phyloP scores from a whole-genome alignment of 1,140 invertebrate genomes.

The Liolophura sinensis region DNA sequence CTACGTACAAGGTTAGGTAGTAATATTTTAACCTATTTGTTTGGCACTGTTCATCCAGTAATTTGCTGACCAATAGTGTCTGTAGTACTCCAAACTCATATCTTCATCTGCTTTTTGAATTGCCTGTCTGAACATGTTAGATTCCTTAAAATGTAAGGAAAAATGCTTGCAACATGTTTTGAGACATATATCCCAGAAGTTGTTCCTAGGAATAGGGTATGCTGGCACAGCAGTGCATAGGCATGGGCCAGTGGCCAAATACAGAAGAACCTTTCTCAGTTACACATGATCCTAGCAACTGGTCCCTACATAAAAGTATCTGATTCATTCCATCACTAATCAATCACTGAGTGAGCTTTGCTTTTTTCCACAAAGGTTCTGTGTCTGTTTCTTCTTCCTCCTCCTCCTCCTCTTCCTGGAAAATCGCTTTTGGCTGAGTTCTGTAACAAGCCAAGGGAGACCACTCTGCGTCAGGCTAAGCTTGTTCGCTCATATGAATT shows the following conservation, averaged over 20 bases:
- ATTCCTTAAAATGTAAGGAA: no score
- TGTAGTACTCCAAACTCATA: no score
- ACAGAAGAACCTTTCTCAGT: not conserved
- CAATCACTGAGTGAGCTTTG: constrained; percentile 31
- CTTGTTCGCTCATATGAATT: not conserved
- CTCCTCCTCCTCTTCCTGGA: constrained; percentile 60
- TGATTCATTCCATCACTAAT: not conserved
- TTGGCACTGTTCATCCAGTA: no score
- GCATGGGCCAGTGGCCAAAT: not conserved
- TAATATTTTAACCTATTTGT: no score
- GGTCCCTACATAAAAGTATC: not conserved
- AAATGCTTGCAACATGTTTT: no score
- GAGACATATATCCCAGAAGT: no score
- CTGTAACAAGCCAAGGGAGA: constrained; percentile 32
- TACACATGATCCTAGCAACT: not conserved
- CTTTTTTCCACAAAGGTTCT: constrained; percentile 52
- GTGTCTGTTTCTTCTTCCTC: constrained; percentile 39
- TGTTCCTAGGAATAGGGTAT: not conserved
- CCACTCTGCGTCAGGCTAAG: constrained; percentile 1
- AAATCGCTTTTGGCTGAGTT: constrained; percentile 81
- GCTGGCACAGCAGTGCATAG: not conserved
- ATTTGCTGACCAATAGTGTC: no score
- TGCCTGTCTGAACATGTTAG: no score
- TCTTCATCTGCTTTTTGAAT: no score
- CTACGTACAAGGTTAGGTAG: no score